Base-by-base conservation (phyloP, 1,140 invertebrate genomes). In the Idris sp. region DNA sequence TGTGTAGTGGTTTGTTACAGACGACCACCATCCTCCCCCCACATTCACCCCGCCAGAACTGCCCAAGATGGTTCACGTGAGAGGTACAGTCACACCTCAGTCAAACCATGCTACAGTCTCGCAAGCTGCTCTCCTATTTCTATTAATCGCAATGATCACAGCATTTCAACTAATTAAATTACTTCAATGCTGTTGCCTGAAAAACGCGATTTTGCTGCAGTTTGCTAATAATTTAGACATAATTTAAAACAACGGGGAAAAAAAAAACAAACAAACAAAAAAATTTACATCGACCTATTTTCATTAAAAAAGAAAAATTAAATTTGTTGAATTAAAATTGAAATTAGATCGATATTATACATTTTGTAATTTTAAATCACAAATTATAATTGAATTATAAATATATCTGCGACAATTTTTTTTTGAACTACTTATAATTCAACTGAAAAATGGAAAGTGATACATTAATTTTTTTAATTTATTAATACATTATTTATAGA, bases 41-140 rank as follows among this genome's bases (percentile, higher is more conserved):
- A 95, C 94, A 90, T 96, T 96, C 91, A 97, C 95, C 90, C 95
- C 95, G 91, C 95, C 95, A 92, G 95, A 97, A 93, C 93, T 97
- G 91, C 95, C 95, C 90, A 97, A 97, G 92, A 94, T 95, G 92
- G 94, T 96, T 92, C 95, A 96, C 93, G 92, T 96, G 89, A 92
- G 95, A 96, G 94, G 95, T 96, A 95, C 88, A 89, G 87, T 84
- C 81, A 82, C 75, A 84, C 84, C 86, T 85, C 85, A 82, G 79
- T 85, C 80, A 84, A 85, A 80, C 78, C 81, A 82, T 84, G 80
- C 80, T 85, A 84, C 79, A 85, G 79, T 84, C 81, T 85, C 78
- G 82, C 82, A 84, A 84, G 79, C 81, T 83, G 79, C 80, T 79
- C 80, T 83, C 80, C 77, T 82, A 77, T 81, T 75, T 77, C 49